A percentile compares a stretch with the other conserved stretches of the same genome.
These are phyloP conservation scores for Pseudococcus jackbeardsleyi DNA, from an alignment of 2,888 invertebrate species.

Conservation along the genomic window DNA sequence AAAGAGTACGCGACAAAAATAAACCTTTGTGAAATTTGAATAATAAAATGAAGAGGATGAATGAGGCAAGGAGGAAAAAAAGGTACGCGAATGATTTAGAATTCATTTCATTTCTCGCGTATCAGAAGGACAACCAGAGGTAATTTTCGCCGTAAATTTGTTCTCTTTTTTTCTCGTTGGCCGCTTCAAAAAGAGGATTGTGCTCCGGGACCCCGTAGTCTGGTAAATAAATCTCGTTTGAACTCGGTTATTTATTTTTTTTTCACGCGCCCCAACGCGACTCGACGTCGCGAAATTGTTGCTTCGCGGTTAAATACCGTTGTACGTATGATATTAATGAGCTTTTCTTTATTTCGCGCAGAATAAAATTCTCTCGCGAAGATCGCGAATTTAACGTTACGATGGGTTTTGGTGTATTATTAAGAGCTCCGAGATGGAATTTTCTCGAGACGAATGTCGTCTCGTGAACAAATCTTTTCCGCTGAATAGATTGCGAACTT, in stretches of 20 bases:
- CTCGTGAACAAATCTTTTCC: neutral
- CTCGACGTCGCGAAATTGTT: neutral
- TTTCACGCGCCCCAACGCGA: neutral
- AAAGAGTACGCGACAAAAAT: conserved; percentile 22
- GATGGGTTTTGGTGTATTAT: neutral
- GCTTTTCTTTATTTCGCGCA: neutral
- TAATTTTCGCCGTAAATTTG: conserved; percentile 23
- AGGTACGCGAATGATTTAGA: conserved; percentile 22
- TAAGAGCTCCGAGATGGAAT: neutral
- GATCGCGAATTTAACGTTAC: neutral
- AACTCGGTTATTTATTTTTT: conserved; percentile 12
- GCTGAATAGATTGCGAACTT: neutral
- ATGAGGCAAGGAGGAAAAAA: neutral
- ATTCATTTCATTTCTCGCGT: conserved; percentile 12
- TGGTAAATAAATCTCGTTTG: conserved; percentile 11
- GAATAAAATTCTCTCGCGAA: neutral
- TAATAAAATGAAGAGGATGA: neutral
- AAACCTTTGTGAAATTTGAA: conserved; percentile 17
- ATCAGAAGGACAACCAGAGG: conserved; percentile 5
- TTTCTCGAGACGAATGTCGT: neutral
- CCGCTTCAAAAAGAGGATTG: conserved; percentile 7
- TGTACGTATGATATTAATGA: neutral
- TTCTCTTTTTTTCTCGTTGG: neutral
- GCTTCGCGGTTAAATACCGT: neutral
- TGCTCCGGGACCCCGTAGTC: neutral